These are phyloP conservation scores for Cepaea nemoralis DNA, from an alignment of 1,140 invertebrate species.

Conservation along the genomic window DNA sequence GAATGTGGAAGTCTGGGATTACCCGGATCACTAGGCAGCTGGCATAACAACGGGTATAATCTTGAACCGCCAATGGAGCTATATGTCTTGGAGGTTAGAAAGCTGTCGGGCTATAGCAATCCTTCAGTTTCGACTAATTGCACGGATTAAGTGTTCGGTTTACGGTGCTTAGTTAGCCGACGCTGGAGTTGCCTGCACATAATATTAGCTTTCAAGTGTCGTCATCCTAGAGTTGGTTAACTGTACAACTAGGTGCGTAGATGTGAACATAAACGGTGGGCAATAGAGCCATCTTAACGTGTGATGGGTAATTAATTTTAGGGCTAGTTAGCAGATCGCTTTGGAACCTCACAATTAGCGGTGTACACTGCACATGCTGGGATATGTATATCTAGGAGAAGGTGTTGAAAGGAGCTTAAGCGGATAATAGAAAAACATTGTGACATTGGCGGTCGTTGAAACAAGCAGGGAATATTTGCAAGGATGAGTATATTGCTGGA, in stretches of 20 bases:
- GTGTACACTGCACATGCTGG: too few species aligned
- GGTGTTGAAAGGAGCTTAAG: too few species aligned
- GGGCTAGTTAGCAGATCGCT: too few species aligned
- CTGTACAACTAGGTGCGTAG: too few species aligned
- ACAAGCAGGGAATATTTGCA: too few species aligned
- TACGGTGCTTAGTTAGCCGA: not conserved
- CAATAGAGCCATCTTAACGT: not conserved
- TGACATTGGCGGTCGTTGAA: too few species aligned
- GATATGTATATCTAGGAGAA: too few species aligned
- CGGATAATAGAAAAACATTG: too few species aligned
- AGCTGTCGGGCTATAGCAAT: not conserved
- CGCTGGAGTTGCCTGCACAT: not conserved
- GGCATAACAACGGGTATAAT: conserved; percentile 21
- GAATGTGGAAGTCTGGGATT: conserved; percentile 21
- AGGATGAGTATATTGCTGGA: too few species aligned
- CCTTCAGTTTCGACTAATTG: conserved; percentile 14
- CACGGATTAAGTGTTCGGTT: not conserved
- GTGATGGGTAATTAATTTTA: not conserved
- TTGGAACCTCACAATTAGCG: too few species aligned
- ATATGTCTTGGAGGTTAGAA: conserved; percentile 26
- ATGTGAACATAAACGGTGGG: not conserved
- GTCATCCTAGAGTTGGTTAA: not conserved
- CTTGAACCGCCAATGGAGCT: conserved; percentile 1
- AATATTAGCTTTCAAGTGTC: conserved; percentile 9
- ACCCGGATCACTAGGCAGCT: conserved; percentile 24